These are phyloP conservation scores for Pitta sordida DNA, from an alignment of 2,113 vertebrate genomes.

Conservation along the genomic window DNA sequence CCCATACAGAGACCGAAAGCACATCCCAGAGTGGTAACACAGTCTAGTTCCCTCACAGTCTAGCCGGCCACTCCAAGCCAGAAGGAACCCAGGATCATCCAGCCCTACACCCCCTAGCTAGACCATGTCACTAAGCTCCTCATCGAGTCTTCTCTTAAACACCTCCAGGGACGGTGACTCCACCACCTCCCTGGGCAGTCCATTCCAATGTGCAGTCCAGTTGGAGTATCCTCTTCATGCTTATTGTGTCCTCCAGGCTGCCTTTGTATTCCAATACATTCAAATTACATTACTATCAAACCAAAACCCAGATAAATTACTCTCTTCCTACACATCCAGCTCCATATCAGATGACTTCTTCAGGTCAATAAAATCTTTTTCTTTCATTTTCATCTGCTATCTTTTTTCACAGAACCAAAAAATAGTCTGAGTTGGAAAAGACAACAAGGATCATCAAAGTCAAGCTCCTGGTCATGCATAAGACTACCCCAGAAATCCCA, in stretches of 20 bases:
- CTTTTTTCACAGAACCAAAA: neutral
- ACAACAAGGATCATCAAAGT: neutral
- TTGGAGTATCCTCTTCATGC: fast-evolving
- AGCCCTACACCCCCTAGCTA: too few relatives aligned
- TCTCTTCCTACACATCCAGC: neutral
- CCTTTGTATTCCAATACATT: neutral
- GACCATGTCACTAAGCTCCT: too few relatives aligned
- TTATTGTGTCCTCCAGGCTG: neutral
- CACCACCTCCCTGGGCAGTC: too few relatives aligned
- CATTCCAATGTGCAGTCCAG: too few relatives aligned
- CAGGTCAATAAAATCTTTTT: neutral
- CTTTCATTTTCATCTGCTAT: neutral
- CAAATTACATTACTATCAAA: neutral
- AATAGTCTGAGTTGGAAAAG: neutral
- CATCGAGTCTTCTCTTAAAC: too few relatives aligned
- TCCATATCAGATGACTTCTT: neutral
- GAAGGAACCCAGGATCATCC: too few relatives aligned
- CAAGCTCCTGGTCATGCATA: neutral
- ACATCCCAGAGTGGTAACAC: too few relatives aligned
- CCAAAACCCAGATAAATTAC: neutral
- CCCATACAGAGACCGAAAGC: too few relatives aligned
- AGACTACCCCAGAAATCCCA: neutral
- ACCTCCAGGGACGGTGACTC: too few relatives aligned
- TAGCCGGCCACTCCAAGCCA: too few relatives aligned
- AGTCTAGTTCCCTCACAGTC: too few relatives aligned